Evolutionary conservation across 2,797 vertebrate genomes (phyloP).

Genomic region (Gallinago stenura): DNA sequence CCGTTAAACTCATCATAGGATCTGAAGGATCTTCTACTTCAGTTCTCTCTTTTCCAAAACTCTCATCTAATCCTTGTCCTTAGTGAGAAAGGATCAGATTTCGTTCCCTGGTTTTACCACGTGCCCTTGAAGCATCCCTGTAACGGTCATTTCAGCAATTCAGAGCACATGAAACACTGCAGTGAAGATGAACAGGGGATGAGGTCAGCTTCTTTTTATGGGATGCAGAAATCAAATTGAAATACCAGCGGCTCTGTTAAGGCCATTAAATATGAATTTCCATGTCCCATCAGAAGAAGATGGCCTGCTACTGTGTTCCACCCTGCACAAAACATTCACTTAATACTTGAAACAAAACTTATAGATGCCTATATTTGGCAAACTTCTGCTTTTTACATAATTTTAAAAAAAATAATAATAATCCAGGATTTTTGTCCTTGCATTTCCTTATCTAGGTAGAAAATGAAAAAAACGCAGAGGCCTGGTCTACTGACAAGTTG

Average conservation of each 20-base stretch:
- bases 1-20: not conserved
- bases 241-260: not conserved
- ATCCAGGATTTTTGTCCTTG: not conserved
- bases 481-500: not conserved
- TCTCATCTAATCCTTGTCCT: not conserved
- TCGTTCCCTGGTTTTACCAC: not conserved
- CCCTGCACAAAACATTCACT: not conserved
- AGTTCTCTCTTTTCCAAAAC: not conserved
- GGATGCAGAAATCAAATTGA: constrained; percentile 14
- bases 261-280: not conserved
- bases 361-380: not conserved
- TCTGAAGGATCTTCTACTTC: not conserved
- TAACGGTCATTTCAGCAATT: not conserved
- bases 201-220: constrained; percentile 15
- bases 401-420: not conserved
- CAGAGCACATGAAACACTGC: not conserved
- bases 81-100: not conserved
- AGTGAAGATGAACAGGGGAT: not conserved
- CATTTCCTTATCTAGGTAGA: not conserved
- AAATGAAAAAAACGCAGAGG: not conserved
- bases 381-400: not conserved
- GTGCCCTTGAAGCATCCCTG: not conserved
- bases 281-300: not conserved
- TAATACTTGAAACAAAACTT: not conserved
- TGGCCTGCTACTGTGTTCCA: not conserved